A percentile compares a stretch with the other conserved stretches of the same genome.
Conservation (phyloP, 2,113 vertebrate genomes). For the Peromyscus californicus region DNA sequence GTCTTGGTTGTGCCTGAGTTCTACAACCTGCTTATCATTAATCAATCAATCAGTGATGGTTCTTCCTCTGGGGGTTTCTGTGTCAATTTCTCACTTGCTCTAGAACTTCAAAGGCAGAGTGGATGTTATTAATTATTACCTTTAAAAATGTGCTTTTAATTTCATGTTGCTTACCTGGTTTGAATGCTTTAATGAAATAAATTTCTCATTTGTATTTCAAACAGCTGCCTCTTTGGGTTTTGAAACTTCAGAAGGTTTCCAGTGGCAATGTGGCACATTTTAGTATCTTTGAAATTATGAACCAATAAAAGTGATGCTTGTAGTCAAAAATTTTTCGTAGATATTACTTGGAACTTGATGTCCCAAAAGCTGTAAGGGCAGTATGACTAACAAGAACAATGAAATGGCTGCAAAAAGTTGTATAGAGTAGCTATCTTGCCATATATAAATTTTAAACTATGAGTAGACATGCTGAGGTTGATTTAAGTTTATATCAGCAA, state of each 20-base stretch:
- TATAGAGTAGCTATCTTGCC: neutral
- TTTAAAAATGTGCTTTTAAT: neutral
- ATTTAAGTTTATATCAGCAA: neutral
- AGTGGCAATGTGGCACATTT: neutral
- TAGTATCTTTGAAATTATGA: neutral
- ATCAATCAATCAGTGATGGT: neutral
- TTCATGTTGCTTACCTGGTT: neutral
- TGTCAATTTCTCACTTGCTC: slow-evolving; percentile 37
- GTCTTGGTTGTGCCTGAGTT: neutral
- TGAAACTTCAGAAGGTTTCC: neutral
- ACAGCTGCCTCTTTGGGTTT: neutral
- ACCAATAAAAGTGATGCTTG: neutral
- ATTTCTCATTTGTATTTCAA: slow-evolving; percentile 40
- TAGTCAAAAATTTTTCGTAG: neutral
- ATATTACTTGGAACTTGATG: neutral
- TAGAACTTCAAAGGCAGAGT: neutral
- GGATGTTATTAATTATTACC: neutral
- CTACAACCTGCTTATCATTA: neutral
- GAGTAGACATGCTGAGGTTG: neutral
- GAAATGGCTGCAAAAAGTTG: neutral
- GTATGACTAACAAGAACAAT: neutral
- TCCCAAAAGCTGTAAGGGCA: neutral
- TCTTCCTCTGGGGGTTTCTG: neutral
- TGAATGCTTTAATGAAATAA: neutral
- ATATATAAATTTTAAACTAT: neutral